Evolutionary conservation across 2,113 vertebrate genomes (phyloP).

Genomic region (Circaetus cinerascens): DNA sequence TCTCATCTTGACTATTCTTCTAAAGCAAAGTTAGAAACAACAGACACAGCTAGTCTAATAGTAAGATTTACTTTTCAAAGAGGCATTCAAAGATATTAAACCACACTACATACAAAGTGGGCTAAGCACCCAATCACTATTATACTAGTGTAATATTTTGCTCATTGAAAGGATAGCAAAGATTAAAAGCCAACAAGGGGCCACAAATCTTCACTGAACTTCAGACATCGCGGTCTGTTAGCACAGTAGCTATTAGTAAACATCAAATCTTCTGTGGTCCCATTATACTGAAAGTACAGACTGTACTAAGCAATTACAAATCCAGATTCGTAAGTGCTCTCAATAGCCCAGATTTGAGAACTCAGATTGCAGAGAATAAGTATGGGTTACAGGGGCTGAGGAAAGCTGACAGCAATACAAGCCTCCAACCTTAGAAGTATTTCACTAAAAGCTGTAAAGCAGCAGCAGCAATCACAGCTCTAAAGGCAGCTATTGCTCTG

Average conservation of each 20-base stretch:
- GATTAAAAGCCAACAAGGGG: slow-evolving; percentile 30
- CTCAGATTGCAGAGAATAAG: not conserved
- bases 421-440: not conserved
- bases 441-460: slow-evolving; percentile 39
- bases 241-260: slow-evolving; percentile 12
- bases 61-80: not conserved
- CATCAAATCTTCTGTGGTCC: not conserved
- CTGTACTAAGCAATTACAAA: slow-evolving; percentile 13
- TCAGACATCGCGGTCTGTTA: not conserved
- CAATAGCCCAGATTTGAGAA: not conserved
- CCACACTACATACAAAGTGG: not conserved
- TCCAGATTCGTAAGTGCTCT: not conserved
- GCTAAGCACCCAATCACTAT: not conserved
- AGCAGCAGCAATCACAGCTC: slow-evolving; percentile 39
- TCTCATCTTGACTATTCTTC: slow-evolving; percentile 67
- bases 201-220: slow-evolving; percentile 18
- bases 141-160: not conserved
- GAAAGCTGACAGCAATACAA: slow-evolving; percentile 2
- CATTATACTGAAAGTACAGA: not conserved
- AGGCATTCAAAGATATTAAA: slow-evolving; percentile 11
- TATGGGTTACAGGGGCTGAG: not conserved
- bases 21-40: slow-evolving; percentile 65
- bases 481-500: slow-evolving; percentile 37
- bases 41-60: not conserved
- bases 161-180: slow-evolving; percentile 1